Evolutionary conservation across 2,888 invertebrate species (phyloP).

Genomic region (Zeuzera pyrina): DNA sequence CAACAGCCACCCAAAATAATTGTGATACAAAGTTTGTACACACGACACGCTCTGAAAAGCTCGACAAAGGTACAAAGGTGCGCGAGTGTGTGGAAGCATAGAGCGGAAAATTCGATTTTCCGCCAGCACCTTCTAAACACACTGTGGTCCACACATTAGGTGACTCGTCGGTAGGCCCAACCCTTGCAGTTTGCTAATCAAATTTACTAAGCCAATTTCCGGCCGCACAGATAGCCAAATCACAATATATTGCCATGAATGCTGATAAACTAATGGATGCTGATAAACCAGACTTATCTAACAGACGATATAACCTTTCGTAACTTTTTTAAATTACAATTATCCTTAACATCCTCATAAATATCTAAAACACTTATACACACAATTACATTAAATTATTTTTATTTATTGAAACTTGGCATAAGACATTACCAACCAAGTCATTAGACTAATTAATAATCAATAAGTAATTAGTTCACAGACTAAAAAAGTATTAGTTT

Average conservation of each 20-base stretch:
- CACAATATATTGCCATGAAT: conserved; percentile 43
- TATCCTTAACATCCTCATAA: no score
- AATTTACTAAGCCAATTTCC: conserved; percentile 59
- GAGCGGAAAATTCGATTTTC: conserved; percentile 68
- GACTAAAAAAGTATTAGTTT: no score
- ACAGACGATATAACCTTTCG: no score
- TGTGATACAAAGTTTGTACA: conserved; percentile 33
- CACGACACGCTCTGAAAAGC: conserved; percentile 53
- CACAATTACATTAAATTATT: no score
- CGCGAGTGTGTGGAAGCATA: conserved; percentile 31
- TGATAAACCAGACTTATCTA: conserved; percentile 20
- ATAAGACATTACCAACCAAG: no score
- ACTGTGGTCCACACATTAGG: conserved; percentile 29
- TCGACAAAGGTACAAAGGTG: conserved; percentile 39
- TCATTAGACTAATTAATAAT: no score
- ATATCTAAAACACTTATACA: no score
- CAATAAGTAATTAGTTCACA: no score
- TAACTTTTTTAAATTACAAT: no score
- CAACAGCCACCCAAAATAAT: not conserved
- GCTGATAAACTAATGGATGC: conserved; percentile 39
- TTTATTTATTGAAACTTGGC: no score
- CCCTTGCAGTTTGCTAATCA: conserved; percentile 63
- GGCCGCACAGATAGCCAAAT: conserved; percentile 48
- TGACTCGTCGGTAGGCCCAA: conserved; percentile 32
- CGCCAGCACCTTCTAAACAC: conserved; percentile 51